Evolutionary conservation across 2,888 invertebrate species (phyloP).

Genomic region (Dromius quadrimaculatus): DNA sequence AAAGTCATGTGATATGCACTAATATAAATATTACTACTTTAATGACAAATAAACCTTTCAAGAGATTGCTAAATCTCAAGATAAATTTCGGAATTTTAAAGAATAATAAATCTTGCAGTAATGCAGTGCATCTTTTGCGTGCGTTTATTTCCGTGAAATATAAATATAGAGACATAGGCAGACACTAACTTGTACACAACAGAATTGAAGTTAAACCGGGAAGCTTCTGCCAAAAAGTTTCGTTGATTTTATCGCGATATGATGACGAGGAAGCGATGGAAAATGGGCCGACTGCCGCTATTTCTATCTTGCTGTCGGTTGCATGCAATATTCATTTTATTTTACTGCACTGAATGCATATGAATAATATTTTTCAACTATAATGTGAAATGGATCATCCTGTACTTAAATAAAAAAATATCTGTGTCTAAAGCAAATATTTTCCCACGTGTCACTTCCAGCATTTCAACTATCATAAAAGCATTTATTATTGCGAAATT

Average conservation of each 20-base stretch:
- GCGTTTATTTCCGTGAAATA: constrained; percentile 34
- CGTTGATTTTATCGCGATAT: constrained; percentile 30
- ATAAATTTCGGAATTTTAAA: no score
- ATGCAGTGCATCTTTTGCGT: constrained; percentile 36
- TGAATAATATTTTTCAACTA: not conserved
- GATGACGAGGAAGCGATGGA: constrained; percentile 29
- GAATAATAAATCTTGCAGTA: constrained; percentile 19
- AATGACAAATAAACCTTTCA: no score
- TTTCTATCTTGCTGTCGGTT: constrained; percentile 24
- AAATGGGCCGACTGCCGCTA: constrained; percentile 38
- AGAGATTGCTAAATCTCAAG: no score
- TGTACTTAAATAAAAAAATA: no score
- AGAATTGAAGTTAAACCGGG: constrained; percentile 23
- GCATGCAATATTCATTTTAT: constrained; percentile 8
- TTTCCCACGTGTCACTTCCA: no score
- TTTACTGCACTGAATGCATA: constrained; percentile 8
- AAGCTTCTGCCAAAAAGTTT: constrained; percentile 42
- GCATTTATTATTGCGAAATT: no score
- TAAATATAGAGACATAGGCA: constrained; percentile 23
- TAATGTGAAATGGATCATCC: no score
- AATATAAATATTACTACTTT: no score
- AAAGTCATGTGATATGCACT: no score
- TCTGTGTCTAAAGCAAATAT: no score
- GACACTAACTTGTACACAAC: constrained; percentile 5
- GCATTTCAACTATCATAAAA: no score